Evolutionary conservation across 2,888 invertebrate species (phyloP).

Genomic region (Portevinia maculata): DNA sequence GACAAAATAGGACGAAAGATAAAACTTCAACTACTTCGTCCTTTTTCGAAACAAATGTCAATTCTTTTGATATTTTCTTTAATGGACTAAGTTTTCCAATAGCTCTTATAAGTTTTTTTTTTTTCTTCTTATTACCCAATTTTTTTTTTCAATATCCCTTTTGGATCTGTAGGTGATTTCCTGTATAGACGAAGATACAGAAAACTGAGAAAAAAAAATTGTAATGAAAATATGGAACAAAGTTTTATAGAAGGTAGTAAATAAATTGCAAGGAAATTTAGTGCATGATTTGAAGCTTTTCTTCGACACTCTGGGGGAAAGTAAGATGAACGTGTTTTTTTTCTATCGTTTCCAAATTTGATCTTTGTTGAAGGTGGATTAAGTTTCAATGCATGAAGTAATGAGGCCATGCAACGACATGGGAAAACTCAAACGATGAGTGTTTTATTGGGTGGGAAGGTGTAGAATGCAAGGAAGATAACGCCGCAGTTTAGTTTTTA

Average conservation of each 20-base stretch:
- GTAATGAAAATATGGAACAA: conserved; percentile 58
- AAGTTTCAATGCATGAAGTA: too few relatives aligned
- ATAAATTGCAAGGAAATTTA: conserved; percentile 38
- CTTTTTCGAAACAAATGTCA: conserved; percentile 58
- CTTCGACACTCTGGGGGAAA: not conserved
- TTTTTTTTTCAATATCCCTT: conserved; percentile 24
- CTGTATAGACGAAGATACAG: not conserved
- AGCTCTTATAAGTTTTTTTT: conserved; percentile 64
- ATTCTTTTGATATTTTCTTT: conserved; percentile 72
- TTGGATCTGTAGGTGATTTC: conserved; percentile 40
- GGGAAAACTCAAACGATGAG: too few relatives aligned
- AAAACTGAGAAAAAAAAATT: conserved; percentile 13
- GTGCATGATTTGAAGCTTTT: conserved; percentile 18
- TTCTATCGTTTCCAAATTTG: too few relatives aligned
- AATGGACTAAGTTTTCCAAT: conserved; percentile 72
- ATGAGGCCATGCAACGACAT: too few relatives aligned
- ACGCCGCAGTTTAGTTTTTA: too few relatives aligned
- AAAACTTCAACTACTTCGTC: conserved; percentile 23
- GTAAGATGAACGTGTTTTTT: not conserved
- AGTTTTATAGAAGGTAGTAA: conserved; percentile 38
- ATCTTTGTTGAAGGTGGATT: too few relatives aligned
- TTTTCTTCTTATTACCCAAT: not conserved
- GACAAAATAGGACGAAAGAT: conserved; percentile 12
- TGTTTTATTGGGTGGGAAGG: too few relatives aligned
- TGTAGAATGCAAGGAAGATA: too few relatives aligned